Conservation (phyloP, 2,113 vertebrate species). For the Phalacrocorax aristotelis region DNA sequence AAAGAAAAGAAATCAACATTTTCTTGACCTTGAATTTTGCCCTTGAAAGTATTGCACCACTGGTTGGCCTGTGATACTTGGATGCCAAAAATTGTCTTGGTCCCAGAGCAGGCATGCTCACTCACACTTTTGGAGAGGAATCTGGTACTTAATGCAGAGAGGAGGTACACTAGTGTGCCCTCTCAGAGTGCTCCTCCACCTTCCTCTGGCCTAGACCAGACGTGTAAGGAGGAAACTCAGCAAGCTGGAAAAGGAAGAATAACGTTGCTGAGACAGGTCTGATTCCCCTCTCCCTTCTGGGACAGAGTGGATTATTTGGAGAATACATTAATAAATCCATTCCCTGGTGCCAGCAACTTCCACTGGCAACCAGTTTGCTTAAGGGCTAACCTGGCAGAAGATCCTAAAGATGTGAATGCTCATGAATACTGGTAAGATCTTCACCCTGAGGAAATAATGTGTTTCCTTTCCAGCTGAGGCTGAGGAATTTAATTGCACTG, state of each 20-base stretch:
- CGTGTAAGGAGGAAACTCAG: not conserved
- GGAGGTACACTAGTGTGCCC: fast-evolving
- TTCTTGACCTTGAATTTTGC: not conserved
- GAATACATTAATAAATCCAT: not conserved
- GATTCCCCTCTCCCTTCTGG: not conserved
- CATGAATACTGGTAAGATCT: not conserved
- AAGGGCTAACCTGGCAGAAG: not conserved
- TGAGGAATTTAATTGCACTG: slow-evolving; percentile 12
- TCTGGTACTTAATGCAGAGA: not conserved
- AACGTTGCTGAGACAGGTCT: fast-evolving
- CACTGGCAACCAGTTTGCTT: not conserved
- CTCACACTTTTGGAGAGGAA: not conserved
- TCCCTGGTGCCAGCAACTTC: not conserved
- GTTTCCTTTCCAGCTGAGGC: not conserved
- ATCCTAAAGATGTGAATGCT: not conserved
- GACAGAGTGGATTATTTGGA: not conserved
- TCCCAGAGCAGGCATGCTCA: not conserved
- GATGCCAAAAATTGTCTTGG: not conserved
- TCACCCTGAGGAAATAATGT: not conserved
- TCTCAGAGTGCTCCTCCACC: not conserved
- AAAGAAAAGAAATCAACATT: not conserved
- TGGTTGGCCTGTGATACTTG: not conserved
- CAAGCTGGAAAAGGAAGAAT: not conserved
- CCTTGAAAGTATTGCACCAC: not conserved
- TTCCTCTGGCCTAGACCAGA: not conserved